phyloP scores from a whole-genome alignment of 2,888 invertebrate genomes.

The Hofmannophila pseudospretella region DNA sequence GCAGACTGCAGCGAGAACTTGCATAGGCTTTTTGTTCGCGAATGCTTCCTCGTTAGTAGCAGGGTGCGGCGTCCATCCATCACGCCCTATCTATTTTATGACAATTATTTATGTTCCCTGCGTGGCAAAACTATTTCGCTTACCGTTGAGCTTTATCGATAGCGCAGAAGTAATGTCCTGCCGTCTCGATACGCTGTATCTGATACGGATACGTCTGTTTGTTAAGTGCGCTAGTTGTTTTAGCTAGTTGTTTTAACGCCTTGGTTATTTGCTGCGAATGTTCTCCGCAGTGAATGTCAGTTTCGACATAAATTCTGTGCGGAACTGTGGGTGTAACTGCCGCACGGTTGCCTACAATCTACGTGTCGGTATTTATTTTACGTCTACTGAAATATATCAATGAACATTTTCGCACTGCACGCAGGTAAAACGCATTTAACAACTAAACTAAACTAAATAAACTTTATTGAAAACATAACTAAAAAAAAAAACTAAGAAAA shows the following conservation, averaged over 20 bases:
- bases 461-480: too few species aligned
- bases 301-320: slow-evolving; percentile 74
- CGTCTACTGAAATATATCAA: slow-evolving; percentile 52
- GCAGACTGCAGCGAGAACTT: slow-evolving; percentile 19
- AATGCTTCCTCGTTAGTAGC: slow-evolving; percentile 58
- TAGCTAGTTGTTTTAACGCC: slow-evolving; percentile 74
- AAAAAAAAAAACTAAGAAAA: too few species aligned
- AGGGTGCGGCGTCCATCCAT: slow-evolving; percentile 56
- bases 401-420: slow-evolving; percentile 40
- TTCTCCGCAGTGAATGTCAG: slow-evolving; percentile 67
- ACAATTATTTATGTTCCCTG: slow-evolving; percentile 75
- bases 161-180: slow-evolving; percentile 72
- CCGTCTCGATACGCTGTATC: slow-evolving; percentile 71
- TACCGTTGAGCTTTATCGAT: slow-evolving; percentile 77
- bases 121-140: slow-evolving; percentile 72
- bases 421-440: slow-evolving; percentile 22
- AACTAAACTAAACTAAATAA: too few species aligned
- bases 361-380: slow-evolving; percentile 61
- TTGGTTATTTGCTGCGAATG: slow-evolving; percentile 71
- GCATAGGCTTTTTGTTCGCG: slow-evolving; percentile 30
- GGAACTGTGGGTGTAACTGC: slow-evolving; percentile 74
- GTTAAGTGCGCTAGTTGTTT: slow-evolving; percentile 74
- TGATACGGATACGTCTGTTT: slow-evolving; percentile 76
- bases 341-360: slow-evolving; percentile 51
- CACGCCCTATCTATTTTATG: slow-evolving; percentile 71